phyloP scores from a whole-genome alignment of 2,113 vertebrate genomes.

The Manacus vitellinus region DNA sequence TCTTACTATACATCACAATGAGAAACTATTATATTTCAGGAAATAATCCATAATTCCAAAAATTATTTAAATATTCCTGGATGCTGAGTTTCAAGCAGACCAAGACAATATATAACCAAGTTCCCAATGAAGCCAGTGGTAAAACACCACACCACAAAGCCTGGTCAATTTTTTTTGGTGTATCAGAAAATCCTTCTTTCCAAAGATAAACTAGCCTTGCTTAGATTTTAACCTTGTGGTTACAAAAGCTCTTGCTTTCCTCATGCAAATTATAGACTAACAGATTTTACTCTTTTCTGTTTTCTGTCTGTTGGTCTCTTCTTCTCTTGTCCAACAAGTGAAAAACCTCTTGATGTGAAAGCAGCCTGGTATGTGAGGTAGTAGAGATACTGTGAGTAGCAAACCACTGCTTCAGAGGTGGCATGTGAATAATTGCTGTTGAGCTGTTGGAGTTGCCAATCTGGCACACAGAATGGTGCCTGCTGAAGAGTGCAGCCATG shows the following conservation, averaged over 20 bases:
- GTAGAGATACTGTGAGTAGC: not conserved
- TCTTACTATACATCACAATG: not conserved
- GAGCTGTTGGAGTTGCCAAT: slow-evolving; percentile 34
- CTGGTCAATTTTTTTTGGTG: not conserved
- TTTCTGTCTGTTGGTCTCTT: not conserved
- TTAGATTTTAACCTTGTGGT: not conserved
- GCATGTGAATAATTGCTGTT: not conserved
- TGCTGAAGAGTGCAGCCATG: not conserved
- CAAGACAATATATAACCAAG: not conserved
- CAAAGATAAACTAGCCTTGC: not conserved
- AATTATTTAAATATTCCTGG: not conserved
- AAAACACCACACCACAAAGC: not conserved
- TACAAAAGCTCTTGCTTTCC: not conserved
- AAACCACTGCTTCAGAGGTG: not conserved
- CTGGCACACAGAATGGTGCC: not conserved
- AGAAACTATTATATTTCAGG: not conserved
- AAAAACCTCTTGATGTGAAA: not conserved
- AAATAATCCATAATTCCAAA: not conserved
- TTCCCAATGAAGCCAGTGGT: not conserved
- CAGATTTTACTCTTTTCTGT: not conserved
- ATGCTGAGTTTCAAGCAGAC: not conserved
- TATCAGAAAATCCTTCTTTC: not conserved
- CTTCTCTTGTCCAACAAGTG: not conserved
- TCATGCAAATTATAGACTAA: not conserved
- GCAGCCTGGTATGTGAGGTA: not conserved